Conservation (phyloP, 2,113 vertebrate genomes). For the Calyptommatus sinebrachiatus region DNA sequence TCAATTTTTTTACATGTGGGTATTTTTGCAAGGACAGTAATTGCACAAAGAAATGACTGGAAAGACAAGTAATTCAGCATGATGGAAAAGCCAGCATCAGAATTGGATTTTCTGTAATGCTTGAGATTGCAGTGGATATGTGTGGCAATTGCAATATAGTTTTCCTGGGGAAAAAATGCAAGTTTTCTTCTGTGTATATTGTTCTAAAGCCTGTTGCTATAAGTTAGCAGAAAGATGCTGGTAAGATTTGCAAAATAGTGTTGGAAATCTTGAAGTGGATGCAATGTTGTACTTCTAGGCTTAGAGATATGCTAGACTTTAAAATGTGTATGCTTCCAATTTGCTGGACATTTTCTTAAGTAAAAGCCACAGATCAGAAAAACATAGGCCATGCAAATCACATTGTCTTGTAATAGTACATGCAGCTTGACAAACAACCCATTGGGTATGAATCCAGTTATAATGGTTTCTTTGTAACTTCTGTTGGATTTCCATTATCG, state of each 20-base stretch:
- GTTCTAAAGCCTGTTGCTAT: neutral
- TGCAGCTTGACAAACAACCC: neutral
- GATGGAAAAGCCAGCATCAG: no score
- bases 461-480: slow-evolving; percentile 31
- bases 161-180: neutral
- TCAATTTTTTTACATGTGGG: no score
- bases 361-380: neutral
- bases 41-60: no score
- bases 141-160: neutral
- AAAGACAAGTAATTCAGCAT: no score
- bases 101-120: no score
- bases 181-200: slow-evolving; percentile 3
- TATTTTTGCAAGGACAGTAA: no score
- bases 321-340: neutral
- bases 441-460: neutral
- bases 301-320: slow-evolving; percentile 7
- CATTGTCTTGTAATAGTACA: neutral
- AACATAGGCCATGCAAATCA: slow-evolving; percentile 7
- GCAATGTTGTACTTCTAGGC: slow-evolving; percentile 12
- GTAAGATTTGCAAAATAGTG: slow-evolving; percentile 35
- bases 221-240: neutral
- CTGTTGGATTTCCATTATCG: slow-evolving; percentile 33
- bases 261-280: slow-evolving; percentile 19
- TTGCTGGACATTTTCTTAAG: slow-evolving; percentile 13
- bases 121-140: no score